These are phyloP conservation scores for Oryzaephilus surinamensis DNA, from an alignment of 1,140 invertebrate species.

Conservation along the genomic window DNA sequence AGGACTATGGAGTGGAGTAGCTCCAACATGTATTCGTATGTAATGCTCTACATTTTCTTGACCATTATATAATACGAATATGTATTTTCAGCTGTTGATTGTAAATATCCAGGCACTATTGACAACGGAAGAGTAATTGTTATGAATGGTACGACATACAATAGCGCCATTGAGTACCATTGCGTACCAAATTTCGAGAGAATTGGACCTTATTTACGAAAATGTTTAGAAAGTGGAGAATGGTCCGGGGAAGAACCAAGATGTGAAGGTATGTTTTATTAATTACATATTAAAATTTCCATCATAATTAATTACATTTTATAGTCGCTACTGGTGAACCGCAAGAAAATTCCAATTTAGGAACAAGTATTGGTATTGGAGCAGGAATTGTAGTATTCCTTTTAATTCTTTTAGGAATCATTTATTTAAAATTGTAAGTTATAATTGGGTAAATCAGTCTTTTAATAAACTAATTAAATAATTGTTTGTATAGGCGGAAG, in stretches of 20 bases:
- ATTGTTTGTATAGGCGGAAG: conserved; percentile 50
- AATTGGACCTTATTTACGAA: conserved; percentile 67
- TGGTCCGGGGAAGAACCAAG: conserved; percentile 77
- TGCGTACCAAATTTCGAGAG: conserved; percentile 77
- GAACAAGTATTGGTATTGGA: conserved; percentile 67
- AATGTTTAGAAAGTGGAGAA: conserved; percentile 67
- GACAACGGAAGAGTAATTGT: conserved; percentile 79
- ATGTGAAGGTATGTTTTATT: conserved; percentile 52
- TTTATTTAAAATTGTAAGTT: conserved; percentile 69
- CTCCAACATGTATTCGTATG: conserved; percentile 69
- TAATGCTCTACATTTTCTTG: neutral
- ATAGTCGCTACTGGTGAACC: conserved; percentile 49
- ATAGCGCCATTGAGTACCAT: conserved; percentile 75
- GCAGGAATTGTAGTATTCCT: conserved; percentile 66
- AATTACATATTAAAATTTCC: too few relatives aligned
- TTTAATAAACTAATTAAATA: neutral
- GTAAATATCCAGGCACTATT: conserved; percentile 62
- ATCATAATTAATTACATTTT: conserved; percentile 17
- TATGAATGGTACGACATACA: conserved; percentile 74
- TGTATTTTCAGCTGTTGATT: conserved; percentile 61
- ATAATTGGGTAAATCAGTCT: neutral
- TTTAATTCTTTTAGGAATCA: conserved; percentile 60
- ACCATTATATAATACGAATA: too few relatives aligned
- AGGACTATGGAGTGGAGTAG: conserved; percentile 70
- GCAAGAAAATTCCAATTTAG: conserved; percentile 57